These are phyloP conservation scores for Percopsis transmontana DNA, from an alignment of 2,113 vertebrate species.

Conservation along the genomic window DNA sequence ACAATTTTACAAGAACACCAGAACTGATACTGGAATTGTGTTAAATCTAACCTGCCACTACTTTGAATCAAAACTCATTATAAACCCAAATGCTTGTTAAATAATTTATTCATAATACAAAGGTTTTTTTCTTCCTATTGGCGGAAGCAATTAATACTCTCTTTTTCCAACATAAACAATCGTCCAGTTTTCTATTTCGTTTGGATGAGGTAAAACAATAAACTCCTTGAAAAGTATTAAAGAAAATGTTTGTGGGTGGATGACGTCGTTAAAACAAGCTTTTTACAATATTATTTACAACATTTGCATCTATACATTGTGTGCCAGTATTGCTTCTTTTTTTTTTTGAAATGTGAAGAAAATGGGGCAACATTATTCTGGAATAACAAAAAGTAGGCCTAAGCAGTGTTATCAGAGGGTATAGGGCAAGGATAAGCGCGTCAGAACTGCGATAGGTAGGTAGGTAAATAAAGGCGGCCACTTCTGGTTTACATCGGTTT, in stretches of 20 bases:
- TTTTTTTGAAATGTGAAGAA: conserved; percentile 47
- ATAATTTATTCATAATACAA: conserved; percentile 98
- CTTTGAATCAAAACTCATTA: conserved; percentile 52
- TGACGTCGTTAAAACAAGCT: conserved; percentile 67
- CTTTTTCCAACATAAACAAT: conserved; percentile 66
- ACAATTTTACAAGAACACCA: no score
- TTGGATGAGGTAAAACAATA: conserved; percentile 61
- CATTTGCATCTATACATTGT: conserved; percentile 76
- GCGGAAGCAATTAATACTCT: conserved; percentile 80
- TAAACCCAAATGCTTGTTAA: conserved; percentile 82
- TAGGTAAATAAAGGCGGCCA: conserved; percentile 45
- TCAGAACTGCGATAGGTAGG: conserved; percentile 35
- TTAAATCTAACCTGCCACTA: conserved; percentile 62
- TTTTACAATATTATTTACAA: conserved; percentile 87
- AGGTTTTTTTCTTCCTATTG: conserved; percentile 75
- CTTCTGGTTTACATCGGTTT: conserved; percentile 68
- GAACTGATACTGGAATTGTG: conserved; percentile 29
- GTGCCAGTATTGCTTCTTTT: conserved; percentile 61
- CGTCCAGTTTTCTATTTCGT: conserved; percentile 52
- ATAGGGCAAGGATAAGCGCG: conserved; percentile 27
- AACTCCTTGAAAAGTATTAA: conserved; percentile 52
- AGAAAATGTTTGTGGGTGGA: conserved; percentile 22
- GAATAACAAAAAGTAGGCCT: conserved; percentile 43
- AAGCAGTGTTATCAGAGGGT: conserved; percentile 28
- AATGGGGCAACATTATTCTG: conserved; percentile 63